phyloP scores from a whole-genome alignment of 2,797 vertebrate species.

The Oceanodroma leucorhoa region DNA sequence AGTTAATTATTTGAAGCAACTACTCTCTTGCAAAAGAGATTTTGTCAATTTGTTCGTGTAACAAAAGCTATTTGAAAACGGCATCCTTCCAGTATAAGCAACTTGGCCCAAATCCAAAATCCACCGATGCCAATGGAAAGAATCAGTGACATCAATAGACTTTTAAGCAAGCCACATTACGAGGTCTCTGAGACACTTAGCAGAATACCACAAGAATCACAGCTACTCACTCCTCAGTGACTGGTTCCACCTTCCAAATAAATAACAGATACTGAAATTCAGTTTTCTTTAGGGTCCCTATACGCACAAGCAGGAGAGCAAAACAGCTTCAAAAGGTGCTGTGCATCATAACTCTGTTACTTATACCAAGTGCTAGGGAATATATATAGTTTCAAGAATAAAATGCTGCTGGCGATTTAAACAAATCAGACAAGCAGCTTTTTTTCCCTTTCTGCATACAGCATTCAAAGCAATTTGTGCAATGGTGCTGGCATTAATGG shows the following conservation, averaged over 20 bases:
- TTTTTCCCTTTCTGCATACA: not conserved
- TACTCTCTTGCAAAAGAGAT: not conserved
- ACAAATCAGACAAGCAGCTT: slow-evolving; percentile 11
- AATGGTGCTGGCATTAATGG: slow-evolving; percentile 2
- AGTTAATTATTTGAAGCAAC: slow-evolving; percentile 47
- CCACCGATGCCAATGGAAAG: not conserved
- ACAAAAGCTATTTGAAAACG: not conserved
- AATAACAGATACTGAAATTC: slow-evolving; percentile 29
- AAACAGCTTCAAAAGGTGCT: slow-evolving; percentile 24
- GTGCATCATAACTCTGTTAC: not conserved
- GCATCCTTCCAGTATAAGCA: not conserved
- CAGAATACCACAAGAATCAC: slow-evolving; percentile 12
- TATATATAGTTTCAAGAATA: not conserved
- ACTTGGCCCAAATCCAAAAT: not conserved
- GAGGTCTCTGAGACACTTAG: not conserved
- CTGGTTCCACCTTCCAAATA: slow-evolving; percentile 35
- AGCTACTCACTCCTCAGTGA: slow-evolving; percentile 35
- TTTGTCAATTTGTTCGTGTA: not conserved
- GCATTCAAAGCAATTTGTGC: slow-evolving; percentile 58
- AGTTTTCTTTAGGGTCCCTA: slow-evolving; percentile 6
- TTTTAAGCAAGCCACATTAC: slow-evolving; percentile 7
- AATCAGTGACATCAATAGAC: not conserved
- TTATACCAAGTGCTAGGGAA: slow-evolving; percentile 19
- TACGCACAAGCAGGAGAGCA: not conserved
- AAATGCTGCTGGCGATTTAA: slow-evolving; percentile 5